Conservation (phyloP, 2,113 vertebrate species). For the Mustela nigripes region DNA sequence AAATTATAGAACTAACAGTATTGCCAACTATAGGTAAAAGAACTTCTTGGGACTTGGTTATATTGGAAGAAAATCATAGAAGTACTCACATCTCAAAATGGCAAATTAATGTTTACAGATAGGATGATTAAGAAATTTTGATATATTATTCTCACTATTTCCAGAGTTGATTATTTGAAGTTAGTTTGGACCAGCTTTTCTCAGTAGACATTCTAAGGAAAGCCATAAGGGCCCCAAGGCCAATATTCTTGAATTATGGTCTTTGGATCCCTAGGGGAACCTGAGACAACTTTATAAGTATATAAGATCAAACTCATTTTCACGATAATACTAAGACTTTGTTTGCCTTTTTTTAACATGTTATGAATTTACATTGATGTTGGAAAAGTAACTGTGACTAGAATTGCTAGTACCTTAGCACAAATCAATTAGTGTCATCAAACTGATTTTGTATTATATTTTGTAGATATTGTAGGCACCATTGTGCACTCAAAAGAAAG, state of each 20-base stretch:
- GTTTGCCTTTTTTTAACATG: background rate
- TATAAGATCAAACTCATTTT: slow-evolving; percentile 9
- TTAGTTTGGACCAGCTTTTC: background rate
- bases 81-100: background rate
- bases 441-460: background rate
- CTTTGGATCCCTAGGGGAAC: background rate
- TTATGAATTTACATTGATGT: background rate
- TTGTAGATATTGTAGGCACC: background rate
- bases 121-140: slow-evolving; percentile 41
- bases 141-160: background rate
- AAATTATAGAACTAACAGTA: background rate
- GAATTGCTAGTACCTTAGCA: background rate
- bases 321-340: background rate
- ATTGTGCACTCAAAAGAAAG: background rate
- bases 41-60: background rate
- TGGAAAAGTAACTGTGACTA: background rate
- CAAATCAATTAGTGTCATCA: background rate
- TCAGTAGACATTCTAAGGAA: slow-evolving; percentile 41
- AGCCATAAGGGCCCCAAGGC: background rate
- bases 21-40: background rate
- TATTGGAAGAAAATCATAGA: background rate
- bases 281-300: background rate
- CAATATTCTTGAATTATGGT: background rate
- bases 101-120: slow-evolving; percentile 41
- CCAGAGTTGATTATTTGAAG: slow-evolving; percentile 6